Evolutionary conservation across 2,113 vertebrate species (phyloP).

Genomic region (Prionailurus bengalensis): DNA sequence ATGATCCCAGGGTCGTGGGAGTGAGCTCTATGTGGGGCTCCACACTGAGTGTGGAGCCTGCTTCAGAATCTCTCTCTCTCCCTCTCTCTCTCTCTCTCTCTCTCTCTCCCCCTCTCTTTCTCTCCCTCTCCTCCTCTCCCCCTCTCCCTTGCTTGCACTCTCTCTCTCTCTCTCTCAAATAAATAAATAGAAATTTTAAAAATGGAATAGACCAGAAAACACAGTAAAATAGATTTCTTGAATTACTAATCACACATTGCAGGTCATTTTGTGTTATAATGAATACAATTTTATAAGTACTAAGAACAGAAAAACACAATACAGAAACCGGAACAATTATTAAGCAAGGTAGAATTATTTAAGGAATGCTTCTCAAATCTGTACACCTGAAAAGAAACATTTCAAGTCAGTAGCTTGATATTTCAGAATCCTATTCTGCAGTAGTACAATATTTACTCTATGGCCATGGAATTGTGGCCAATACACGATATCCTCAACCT

Average conservation of each 20-base stretch:
- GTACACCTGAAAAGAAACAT: neutral
- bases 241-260: neutral
- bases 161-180: too few relatives aligned
- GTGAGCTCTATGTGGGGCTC: too few relatives aligned
- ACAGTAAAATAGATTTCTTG: neutral
- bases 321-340: neutral
- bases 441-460: neutral
- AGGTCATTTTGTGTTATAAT: neutral
- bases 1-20: too few relatives aligned
- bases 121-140: too few relatives aligned
- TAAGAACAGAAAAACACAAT: neutral
- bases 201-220: neutral
- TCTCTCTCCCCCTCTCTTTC: too few relatives aligned
- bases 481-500: neutral
- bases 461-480: neutral
- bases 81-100: too few relatives aligned
- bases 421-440: neutral
- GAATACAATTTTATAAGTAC: neutral
- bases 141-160: too few relatives aligned
- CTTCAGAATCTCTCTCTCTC: too few relatives aligned
- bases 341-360: neutral
- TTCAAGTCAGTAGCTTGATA: neutral
- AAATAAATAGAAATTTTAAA: neutral
- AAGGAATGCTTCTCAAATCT: neutral
- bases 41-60: too few relatives aligned